phyloP scores from a whole-genome alignment of 2,888 invertebrate genomes.

The Heliconius aoede region DNA sequence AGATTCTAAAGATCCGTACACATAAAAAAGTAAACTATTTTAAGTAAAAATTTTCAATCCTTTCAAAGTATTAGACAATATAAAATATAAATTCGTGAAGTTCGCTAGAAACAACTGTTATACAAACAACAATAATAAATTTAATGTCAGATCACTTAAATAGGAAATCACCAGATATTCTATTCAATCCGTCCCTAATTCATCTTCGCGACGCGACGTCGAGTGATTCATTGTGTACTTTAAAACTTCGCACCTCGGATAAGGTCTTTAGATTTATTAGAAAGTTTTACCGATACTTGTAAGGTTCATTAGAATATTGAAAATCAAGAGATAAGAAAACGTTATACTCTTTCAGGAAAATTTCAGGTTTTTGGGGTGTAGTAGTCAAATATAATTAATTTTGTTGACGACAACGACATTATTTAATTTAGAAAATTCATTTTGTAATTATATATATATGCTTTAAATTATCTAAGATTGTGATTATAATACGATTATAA shows the following conservation, averaged over 20 bases:
- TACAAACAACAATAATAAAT: constrained; percentile 13
- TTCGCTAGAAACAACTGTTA: background rate
- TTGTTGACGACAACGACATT: background rate
- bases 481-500: too few species aligned
- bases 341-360: background rate
- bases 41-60: background rate
- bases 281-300: constrained; percentile 25
- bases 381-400: too few species aligned
- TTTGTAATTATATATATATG: too few species aligned
- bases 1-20: background rate
- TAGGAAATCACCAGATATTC: constrained; percentile 9
- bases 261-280: constrained; percentile 23
- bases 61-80: background rate
- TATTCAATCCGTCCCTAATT: constrained; percentile 25
- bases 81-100: background rate
- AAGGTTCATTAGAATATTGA: constrained; percentile 20
- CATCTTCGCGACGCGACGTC: constrained; percentile 20
- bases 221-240: constrained; percentile 27
- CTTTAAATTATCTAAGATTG: too few species aligned
- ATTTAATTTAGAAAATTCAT: background rate
- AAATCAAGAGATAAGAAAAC: background rate
- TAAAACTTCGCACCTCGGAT: constrained; percentile 29
- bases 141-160: constrained; percentile 17
- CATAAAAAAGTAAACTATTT: background rate
- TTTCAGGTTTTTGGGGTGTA: background rate